Evolutionary conservation across 2,113 vertebrate species (phyloP).

Genomic region (Zingel zingel): DNA sequence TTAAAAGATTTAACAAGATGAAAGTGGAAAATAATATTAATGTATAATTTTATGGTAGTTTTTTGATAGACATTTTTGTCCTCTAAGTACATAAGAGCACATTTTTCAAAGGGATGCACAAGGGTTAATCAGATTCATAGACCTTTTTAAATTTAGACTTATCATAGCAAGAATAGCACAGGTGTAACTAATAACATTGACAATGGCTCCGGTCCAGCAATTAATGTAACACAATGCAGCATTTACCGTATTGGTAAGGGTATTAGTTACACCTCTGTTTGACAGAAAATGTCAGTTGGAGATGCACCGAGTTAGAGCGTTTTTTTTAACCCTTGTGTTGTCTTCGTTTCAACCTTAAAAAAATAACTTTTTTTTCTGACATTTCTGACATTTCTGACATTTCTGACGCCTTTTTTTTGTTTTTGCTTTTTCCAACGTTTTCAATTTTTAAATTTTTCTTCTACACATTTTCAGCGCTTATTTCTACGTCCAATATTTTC

Average conservation of each 20-base stretch:
- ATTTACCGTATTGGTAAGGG: background rate
- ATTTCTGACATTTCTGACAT: no score
- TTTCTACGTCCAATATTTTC: no score
- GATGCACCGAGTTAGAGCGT: no score
- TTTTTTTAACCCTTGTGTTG: no score
- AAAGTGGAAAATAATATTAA: background rate
- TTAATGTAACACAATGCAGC: background rate
- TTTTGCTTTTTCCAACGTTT: no score
- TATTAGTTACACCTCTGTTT: background rate
- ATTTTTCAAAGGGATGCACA: no score
- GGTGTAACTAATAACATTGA: no score
- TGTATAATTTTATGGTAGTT: background rate
- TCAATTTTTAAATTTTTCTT: no score
- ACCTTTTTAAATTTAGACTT: background rate
- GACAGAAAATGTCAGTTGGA: background rate
- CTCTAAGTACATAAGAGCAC: background rate
- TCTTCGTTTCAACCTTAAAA: no score
- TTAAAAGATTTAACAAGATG: background rate
- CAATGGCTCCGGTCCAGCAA: background rate
- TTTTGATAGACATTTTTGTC: background rate
- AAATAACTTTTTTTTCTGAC: no score
- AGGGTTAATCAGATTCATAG: background rate
- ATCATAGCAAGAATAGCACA: background rate
- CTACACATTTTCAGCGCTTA: no score
- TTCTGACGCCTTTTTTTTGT: no score